phyloP scores from a whole-genome alignment of 37 sponge, comb jelly and placozoan genomes.

The Spongilla lacustris region DNA sequence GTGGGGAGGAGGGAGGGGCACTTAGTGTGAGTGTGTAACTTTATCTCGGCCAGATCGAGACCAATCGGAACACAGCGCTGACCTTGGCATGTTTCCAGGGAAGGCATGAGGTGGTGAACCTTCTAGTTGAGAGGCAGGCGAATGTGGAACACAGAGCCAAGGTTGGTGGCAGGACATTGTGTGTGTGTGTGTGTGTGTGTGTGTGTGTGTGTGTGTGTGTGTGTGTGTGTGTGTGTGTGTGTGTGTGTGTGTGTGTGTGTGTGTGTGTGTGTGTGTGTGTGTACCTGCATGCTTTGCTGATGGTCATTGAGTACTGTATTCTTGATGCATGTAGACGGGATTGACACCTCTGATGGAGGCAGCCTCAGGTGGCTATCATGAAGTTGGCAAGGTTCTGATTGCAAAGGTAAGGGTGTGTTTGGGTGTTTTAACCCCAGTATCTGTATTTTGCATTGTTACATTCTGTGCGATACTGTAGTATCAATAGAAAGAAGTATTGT shows the following conservation, averaged over 20 bases:
- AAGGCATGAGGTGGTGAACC: conserved; percentile 89
- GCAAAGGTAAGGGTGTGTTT: conserved; percentile 26
- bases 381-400: conserved; percentile 88
- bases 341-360: conserved; percentile 96
- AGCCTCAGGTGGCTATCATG: conserved; percentile 91
- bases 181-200: conserved; percentile 5
- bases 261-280: too few species aligned
- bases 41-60: conserved; percentile 74
- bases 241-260: not conserved
- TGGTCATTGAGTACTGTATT: not conserved
- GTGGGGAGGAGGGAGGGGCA: not conserved
- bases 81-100: conserved; percentile 97
- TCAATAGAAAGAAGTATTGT: too few species aligned
- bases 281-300: not conserved
- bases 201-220: too few species aligned
- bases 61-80: conserved; percentile 93
- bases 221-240: too few species aligned
- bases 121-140: conserved; percentile 82
- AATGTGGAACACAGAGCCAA: conserved; percentile 95
- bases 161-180: conserved; percentile 11
- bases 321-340: conserved; percentile 67
- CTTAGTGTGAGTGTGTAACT: not conserved
- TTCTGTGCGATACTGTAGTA: not conserved
- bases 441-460: not conserved
- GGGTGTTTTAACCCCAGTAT: not conserved